Conservation (phyloP, 2,888 invertebrate species). For the Drosophila longiperda region DNA sequence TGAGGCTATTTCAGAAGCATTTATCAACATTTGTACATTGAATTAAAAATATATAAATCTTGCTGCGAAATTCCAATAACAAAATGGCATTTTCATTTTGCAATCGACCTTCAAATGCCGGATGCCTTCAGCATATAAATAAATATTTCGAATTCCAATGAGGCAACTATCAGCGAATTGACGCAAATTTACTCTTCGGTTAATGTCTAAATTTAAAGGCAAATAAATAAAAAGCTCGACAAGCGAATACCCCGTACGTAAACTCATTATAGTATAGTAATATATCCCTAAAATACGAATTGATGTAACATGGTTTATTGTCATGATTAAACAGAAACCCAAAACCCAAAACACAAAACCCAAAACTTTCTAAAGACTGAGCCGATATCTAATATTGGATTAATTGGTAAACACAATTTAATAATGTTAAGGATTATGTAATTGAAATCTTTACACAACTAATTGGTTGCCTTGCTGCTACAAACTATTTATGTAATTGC, state of each 20-base stretch:
- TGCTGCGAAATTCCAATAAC: slow-evolving; percentile 35
- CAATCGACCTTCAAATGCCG: slow-evolving; percentile 51
- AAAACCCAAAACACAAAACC: neutral
- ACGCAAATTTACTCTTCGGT: slow-evolving; percentile 5
- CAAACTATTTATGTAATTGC: neutral
- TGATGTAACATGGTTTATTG: neutral
- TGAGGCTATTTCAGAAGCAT: slow-evolving; percentile 48
- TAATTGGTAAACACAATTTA: neutral
- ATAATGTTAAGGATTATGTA: neutral
- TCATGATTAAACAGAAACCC: neutral
- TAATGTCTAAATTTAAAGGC: neutral
- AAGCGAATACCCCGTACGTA: neutral
- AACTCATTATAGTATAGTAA: neutral
- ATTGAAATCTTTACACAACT: neutral
- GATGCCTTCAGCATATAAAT: slow-evolving; percentile 20
- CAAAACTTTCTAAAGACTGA: neutral
- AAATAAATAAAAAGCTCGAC: neutral
- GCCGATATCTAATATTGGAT: neutral
- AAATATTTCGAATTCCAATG: slow-evolving; percentile 27
- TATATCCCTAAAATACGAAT: neutral
- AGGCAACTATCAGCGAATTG: slow-evolving; percentile 29
- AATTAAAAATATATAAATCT: slow-evolving; percentile 67
- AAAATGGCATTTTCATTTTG: slow-evolving; percentile 51
- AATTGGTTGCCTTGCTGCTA: neutral
- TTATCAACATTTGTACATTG: slow-evolving; percentile 72